Percentiles rank a stretch among this genome's conserved stretches.
phyloP scores from a whole-genome alignment of 1,140 invertebrate species.

The Dufourea novaeangliae region DNA sequence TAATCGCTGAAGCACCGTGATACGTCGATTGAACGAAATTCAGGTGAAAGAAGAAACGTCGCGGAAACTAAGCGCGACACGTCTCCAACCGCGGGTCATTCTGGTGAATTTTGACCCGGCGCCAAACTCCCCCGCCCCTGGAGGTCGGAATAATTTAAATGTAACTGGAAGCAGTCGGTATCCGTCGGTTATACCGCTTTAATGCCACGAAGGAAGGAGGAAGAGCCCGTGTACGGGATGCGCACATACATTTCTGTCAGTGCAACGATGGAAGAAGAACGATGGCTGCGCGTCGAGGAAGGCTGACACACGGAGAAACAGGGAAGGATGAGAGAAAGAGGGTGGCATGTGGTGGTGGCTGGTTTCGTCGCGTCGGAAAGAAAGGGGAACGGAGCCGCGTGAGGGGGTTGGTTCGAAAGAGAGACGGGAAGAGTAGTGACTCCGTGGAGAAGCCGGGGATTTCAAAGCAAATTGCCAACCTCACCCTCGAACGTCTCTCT shows the following conservation, averaged over 20 bases:
- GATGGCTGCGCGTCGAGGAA: conserved; percentile 25
- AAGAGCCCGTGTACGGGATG: conserved; percentile 17
- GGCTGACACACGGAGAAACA: conserved; percentile 19
- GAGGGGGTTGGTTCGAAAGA: conserved; percentile 37
- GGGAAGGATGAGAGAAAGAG: conserved; percentile 45
- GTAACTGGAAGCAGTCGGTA: conserved; percentile 44
- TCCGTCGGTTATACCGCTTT: conserved; percentile 39
- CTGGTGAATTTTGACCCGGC: conserved; percentile 31
- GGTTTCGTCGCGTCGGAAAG: conserved; percentile 36
- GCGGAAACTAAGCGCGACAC: not conserved
- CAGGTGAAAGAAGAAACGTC: not conserved
- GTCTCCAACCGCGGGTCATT: not conserved
- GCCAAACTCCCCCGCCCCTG: not conserved
- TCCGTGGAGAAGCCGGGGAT: conserved; percentile 43
- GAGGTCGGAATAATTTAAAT: conserved; percentile 39
- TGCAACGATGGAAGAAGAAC: conserved; percentile 31
- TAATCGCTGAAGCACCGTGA: not conserved
- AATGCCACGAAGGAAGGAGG: conserved; percentile 15
- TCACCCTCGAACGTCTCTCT: conserved; percentile 58
- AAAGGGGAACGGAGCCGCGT: conserved; percentile 52
- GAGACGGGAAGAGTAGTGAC: conserved; percentile 35
- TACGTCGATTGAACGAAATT: no score
- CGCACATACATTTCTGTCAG: conserved; percentile 47
- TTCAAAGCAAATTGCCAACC: conserved; percentile 66
- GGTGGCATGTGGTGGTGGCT: conserved; percentile 49